phyloP scores from a whole-genome alignment of 2,113 vertebrate genomes.

The Centropus unirufus region DNA sequence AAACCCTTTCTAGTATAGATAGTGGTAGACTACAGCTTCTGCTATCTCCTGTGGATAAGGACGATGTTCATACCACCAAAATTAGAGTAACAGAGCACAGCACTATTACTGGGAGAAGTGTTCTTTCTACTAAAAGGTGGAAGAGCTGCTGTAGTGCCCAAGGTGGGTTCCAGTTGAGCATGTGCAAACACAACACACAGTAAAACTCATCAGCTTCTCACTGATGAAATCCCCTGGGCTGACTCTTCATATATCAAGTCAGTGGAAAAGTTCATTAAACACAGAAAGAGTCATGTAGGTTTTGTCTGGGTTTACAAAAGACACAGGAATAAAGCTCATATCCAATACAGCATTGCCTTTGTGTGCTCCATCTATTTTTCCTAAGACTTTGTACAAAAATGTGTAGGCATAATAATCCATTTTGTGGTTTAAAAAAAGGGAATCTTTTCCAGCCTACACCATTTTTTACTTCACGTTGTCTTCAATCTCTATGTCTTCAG shows the following conservation, averaged over 20 bases:
- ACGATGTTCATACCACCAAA: not conserved
- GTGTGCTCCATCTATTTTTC: conserved; percentile 28
- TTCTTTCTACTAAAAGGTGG: not conserved
- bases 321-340: not conserved
- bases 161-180: not conserved
- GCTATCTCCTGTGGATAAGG: not conserved
- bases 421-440: conserved; percentile 42
- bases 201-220: conserved; percentile 8
- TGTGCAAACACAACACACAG: not conserved
- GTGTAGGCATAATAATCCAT: conserved; percentile 12
- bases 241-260: conserved; percentile 26
- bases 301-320: conserved; percentile 45
- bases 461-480: conserved; percentile 48
- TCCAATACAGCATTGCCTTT: not conserved
- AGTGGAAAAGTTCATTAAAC: conserved; percentile 14
- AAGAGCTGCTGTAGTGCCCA: not conserved
- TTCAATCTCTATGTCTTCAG: conserved; percentile 38
- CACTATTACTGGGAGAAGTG: not conserved
- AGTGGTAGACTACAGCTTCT: not conserved
- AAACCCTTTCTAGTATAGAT: not conserved
- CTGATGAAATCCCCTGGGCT: not conserved
- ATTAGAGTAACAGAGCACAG: not conserved
- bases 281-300: not conserved
- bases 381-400: not conserved
- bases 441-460: not conserved